A percentile compares a stretch with the other conserved stretches of the same genome.
Conservation (phyloP, 2,888 invertebrate genomes). For the Meiosimyza platycephala region DNA sequence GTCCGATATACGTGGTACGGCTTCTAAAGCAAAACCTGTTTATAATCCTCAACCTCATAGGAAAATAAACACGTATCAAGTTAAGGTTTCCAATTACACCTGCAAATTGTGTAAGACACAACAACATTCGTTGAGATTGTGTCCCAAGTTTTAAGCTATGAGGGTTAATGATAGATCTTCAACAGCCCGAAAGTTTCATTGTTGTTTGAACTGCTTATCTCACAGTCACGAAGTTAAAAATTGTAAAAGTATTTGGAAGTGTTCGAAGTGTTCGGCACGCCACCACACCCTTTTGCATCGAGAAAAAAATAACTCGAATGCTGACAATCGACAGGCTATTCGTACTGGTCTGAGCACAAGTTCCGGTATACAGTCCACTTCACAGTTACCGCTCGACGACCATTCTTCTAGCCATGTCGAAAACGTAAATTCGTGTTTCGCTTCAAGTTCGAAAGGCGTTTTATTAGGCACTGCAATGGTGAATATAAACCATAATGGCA, state of each 20-base stretch:
- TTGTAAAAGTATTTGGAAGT: background rate
- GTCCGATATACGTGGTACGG: background rate
- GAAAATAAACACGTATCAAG: background rate
- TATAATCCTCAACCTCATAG: background rate
- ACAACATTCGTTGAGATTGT: background rate
- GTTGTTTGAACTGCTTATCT: slow-evolving; percentile 1
- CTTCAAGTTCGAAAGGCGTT: background rate
- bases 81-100: background rate
- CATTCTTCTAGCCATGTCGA: too few relatives aligned
- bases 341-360: too few relatives aligned
- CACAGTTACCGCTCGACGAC: background rate
- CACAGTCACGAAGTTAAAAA: background rate
- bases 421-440: slow-evolving; percentile 1
- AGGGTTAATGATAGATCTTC: background rate
- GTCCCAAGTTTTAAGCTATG: slow-evolving; percentile 8
- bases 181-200: background rate
- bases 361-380: slow-evolving; percentile 19
- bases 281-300: background rate
- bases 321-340: too few relatives aligned
- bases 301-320: background rate
- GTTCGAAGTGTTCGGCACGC: background rate
- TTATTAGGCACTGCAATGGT: slow-evolving; percentile 23
- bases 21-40: too few relatives aligned
- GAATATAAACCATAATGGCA: background rate
- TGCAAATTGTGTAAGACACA: background rate